Percentiles rank a stretch among this genome's conserved stretches.
These are phyloP conservation scores for Catharus minimus DNA, from an alignment of 2,113 vertebrate species.

Conservation along the genomic window DNA sequence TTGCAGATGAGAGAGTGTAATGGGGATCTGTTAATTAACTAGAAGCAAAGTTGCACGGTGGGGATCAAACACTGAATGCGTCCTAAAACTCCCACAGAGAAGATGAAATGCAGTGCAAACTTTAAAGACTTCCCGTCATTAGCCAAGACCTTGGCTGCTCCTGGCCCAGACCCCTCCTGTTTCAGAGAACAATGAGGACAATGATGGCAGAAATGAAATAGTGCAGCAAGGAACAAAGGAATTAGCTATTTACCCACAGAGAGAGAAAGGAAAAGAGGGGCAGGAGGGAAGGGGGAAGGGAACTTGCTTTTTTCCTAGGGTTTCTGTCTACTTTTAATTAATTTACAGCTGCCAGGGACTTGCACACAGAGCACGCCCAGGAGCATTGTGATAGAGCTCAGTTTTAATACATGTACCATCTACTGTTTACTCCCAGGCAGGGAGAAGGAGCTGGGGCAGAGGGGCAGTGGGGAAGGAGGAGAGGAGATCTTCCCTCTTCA, in stretches of 20 bases:
- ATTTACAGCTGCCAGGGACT: constrained; percentile 76
- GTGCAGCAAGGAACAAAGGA: constrained; percentile 81
- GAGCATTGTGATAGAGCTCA: not conserved
- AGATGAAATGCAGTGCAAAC: constrained; percentile 96
- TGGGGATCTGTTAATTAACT: constrained; percentile 94
- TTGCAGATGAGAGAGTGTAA: constrained; percentile 87
- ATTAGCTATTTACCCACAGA: constrained; percentile 82
- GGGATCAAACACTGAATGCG: constrained; percentile 94
- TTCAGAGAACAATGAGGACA: constrained; percentile 87
- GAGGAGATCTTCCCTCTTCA: not conserved
- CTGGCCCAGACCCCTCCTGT: constrained; percentile 87
- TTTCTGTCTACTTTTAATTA: constrained; percentile 84
- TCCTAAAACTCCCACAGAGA: constrained; percentile 91
- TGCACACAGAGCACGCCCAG: constrained; percentile 56
- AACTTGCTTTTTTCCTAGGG: constrained; percentile 64
- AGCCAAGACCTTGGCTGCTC: constrained; percentile 92
- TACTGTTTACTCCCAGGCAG: constrained; percentile 55
- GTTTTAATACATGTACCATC: constrained; percentile 47
- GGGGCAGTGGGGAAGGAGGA: constrained; percentile 7
- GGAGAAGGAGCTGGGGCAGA: constrained; percentile 1
- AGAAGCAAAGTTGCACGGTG: constrained; percentile 87
- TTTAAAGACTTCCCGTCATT: constrained; percentile 99
- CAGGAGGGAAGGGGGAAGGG: constrained; percentile 23
- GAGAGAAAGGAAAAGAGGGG: constrained; percentile 65
- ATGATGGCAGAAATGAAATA: constrained; percentile 84